A percentile compares a stretch with the other conserved stretches of the same genome.
Evolutionary conservation across 2,113 vertebrate genomes (phyloP).

Genomic region (Xiphophorus couchianus): DNA sequence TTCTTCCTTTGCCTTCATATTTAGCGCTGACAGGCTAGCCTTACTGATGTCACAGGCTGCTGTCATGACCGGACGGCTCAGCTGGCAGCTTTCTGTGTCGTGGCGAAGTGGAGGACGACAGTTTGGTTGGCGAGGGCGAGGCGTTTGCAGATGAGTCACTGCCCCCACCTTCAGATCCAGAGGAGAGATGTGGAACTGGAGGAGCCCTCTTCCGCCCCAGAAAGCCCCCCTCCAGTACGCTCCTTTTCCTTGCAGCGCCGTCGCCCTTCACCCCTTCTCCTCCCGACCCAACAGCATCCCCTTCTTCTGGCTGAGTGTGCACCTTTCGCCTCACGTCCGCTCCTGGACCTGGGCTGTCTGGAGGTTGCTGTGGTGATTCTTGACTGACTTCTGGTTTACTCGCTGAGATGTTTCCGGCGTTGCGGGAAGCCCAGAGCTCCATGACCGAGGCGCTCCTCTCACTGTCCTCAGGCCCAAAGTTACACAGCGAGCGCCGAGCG

Average conservation of each 20-base stretch:
- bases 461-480: conserved; percentile 71
- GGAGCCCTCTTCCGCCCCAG: conserved; percentile 86
- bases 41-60: conserved; percentile 77
- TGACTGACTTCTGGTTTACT: conserved; percentile 68
- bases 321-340: conserved; percentile 82
- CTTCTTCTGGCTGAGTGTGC: conserved; percentile 82
- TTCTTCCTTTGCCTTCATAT: conserved; percentile 12
- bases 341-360: conserved; percentile 74
- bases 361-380: conserved; percentile 72
- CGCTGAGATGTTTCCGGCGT: conserved; percentile 12
- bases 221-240: conserved; percentile 90
- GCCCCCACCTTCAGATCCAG: conserved; percentile 85
- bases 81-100: conserved; percentile 84
- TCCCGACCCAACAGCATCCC: conserved; percentile 53
- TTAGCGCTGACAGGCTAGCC: conserved; percentile 10
- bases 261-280: conserved; percentile 57
- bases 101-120: conserved; percentile 84
- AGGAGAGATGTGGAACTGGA: conserved; percentile 81
- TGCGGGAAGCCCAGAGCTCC: conserved; percentile 74
- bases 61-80: conserved; percentile 86
- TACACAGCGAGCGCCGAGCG: conserved; percentile 73
- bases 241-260: conserved; percentile 80
- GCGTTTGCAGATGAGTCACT: conserved; percentile 87
- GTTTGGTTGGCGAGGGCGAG: conserved; percentile 92
- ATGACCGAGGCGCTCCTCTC: conserved; percentile 80